Evolutionary conservation across 2,797 vertebrate genomes (phyloP).

Genomic region (Neostethus bicornis): DNA sequence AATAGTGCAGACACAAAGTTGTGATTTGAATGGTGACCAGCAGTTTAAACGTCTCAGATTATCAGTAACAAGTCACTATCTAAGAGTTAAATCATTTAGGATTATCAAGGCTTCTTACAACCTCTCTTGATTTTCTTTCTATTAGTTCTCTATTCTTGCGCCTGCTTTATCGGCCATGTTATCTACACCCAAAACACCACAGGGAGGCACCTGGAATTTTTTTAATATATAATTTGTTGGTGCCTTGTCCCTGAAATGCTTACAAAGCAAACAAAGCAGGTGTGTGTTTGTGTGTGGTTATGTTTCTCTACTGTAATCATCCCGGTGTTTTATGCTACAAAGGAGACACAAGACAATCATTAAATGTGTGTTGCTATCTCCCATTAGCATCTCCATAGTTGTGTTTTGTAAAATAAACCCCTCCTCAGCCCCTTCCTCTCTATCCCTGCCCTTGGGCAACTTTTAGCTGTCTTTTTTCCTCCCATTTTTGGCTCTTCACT

Average conservation of each 20-base stretch:
- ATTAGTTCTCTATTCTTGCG: not conserved
- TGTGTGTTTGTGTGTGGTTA: conserved; percentile 42
- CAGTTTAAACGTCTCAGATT: not conserved
- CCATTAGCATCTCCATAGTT: conserved; percentile 64
- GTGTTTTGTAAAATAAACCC: conserved; percentile 21
- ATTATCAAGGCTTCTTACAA: not conserved
- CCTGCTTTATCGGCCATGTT: conserved; percentile 61
- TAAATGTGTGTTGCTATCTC: conserved; percentile 21
- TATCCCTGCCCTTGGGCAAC: conserved; percentile 21
- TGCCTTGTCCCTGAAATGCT: conserved; percentile 71
- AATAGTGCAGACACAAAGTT: not conserved
- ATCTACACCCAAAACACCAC: conserved; percentile 71
- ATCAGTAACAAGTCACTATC: not conserved
- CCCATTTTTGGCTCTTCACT: conserved; percentile 44
- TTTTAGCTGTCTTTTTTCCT: conserved; percentile 38
- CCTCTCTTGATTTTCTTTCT: conserved; percentile 6
- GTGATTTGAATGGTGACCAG: not conserved
- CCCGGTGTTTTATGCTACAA: conserved; percentile 24
- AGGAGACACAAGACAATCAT: conserved; percentile 31
- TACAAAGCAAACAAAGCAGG: conserved; percentile 80
- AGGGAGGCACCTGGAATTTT: conserved; percentile 70
- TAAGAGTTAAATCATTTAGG: not conserved
- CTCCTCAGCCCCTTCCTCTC: not conserved
- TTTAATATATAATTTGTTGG: conserved; percentile 69
- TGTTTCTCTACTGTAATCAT: conserved; percentile 17